phyloP scores from a whole-genome alignment of 2,888 invertebrate genomes.

The Platypus cylindrus region DNA sequence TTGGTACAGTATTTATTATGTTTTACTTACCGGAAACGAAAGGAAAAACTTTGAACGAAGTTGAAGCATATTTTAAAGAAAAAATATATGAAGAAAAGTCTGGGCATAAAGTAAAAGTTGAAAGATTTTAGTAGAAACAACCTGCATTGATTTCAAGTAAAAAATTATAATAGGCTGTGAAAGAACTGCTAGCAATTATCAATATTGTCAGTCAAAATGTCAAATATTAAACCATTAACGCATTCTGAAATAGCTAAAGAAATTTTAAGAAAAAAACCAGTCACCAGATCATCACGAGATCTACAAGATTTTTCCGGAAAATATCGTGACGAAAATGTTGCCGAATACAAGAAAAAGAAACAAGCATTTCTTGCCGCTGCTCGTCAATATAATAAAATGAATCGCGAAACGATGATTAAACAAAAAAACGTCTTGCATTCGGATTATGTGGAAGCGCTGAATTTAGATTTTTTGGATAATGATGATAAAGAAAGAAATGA shows the following conservation, averaged over 20 bases:
- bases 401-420: slow-evolving; percentile 20
- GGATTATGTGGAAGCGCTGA: slow-evolving; percentile 19
- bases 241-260: slow-evolving; percentile 23
- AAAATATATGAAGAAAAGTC: too few species aligned
- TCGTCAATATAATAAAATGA: slow-evolving; percentile 21
- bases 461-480: slow-evolving; percentile 20
- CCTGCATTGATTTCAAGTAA: too few species aligned
- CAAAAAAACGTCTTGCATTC: slow-evolving; percentile 19
- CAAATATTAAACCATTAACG: slow-evolving; percentile 11
- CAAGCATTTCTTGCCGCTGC: slow-evolving; percentile 20
- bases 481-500: slow-evolving; percentile 10
- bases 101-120: too few species aligned
- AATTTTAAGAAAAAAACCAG: slow-evolving; percentile 19
- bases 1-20: slow-evolving; percentile 46
- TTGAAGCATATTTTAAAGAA: slow-evolving; percentile 43
- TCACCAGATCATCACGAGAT: slow-evolving; percentile 18
- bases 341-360: slow-evolving; percentile 22
- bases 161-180: too few species aligned
- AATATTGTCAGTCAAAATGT: slow-evolving; percentile 9
- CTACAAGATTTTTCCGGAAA: slow-evolving; percentile 21
- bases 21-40: slow-evolving; percentile 56
- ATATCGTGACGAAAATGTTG: slow-evolving; percentile 25
- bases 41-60: slow-evolving; percentile 53
- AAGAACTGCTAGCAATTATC: too few species aligned
- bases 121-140: too few species aligned